phyloP scores from a whole-genome alignment of 2,113 vertebrate species.

The Ictalurus punctatus region DNA sequence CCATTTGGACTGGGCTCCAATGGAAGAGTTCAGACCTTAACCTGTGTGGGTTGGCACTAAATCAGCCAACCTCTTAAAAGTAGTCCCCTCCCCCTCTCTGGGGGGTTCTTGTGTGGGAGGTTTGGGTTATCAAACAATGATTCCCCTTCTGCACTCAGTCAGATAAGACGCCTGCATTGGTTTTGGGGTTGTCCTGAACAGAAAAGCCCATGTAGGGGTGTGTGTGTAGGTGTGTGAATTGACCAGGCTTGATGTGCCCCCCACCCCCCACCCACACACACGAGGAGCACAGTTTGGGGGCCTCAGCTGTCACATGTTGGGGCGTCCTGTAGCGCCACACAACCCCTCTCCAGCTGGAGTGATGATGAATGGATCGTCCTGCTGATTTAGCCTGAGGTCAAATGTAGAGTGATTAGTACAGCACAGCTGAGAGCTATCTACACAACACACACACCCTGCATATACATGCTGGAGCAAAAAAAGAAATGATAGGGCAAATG shows the following conservation, averaged over 20 bases:
- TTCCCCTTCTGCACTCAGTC: constrained; percentile 24
- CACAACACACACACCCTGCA: constrained; percentile 21
- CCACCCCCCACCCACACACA: background rate
- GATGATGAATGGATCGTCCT: constrained; percentile 57
- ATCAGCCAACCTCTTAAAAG: constrained; percentile 21
- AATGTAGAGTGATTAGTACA: constrained; percentile 55
- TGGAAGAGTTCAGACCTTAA: constrained; percentile 26
- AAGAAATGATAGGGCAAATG: background rate
- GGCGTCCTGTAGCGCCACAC: constrained; percentile 49
- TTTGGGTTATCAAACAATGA: constrained; percentile 41
- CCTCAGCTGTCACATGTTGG: constrained; percentile 51
- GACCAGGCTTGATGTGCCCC: background rate
- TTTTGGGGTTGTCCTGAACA: constrained; percentile 16
- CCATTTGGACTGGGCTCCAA: constrained; percentile 1
- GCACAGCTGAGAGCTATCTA: constrained; percentile 55
- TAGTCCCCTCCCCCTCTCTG: background rate
- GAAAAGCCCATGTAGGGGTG: constrained; percentile 28
- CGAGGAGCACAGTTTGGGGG: constrained; percentile 49
- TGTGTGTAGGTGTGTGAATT: constrained; percentile 44
- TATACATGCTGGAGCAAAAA: constrained; percentile 19
- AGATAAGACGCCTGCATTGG: constrained; percentile 38
- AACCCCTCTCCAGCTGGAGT: constrained; percentile 57
- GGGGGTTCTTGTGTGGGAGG: constrained; percentile 14
- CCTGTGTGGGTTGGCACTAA: constrained; percentile 40
- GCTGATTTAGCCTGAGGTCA: constrained; percentile 54